Conservation (phyloP, 35 echinoderm and acorn worm genomes). For the Ophiothrix spiculata region DNA sequence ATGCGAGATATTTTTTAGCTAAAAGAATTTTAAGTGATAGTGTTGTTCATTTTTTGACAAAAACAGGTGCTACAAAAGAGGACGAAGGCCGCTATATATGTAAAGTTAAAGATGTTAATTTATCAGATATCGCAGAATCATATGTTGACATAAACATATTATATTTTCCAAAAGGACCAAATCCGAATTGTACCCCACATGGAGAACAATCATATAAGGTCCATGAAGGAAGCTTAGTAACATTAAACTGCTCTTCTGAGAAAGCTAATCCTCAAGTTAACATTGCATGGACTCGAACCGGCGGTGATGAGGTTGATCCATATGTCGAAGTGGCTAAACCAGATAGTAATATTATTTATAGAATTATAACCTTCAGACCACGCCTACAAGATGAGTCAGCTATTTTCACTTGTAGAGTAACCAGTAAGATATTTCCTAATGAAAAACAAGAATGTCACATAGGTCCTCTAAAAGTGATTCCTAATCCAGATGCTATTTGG, state of each 20-base stretch:
- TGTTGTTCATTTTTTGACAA: background rate
- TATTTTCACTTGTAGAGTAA: background rate
- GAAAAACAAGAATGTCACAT: background rate
- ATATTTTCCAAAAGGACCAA: background rate
- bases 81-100: background rate
- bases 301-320: background rate
- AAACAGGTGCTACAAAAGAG: background rate
- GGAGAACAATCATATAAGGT: background rate
- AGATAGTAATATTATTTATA: background rate
- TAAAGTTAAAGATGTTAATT: no score
- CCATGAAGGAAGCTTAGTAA: background rate
- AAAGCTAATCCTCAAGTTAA: background rate
- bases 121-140: no score
- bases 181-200: background rate
- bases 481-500: background rate
- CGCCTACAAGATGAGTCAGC: background rate
- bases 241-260: background rate
- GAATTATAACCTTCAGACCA: background rate
- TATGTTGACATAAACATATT: background rate
- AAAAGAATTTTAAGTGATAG: background rate
- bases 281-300: background rate
- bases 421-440: background rate
- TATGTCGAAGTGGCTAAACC: background rate
- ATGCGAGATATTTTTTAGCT: no score
- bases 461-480: conserved; percentile 2